Evolutionary conservation across 2,797 vertebrate species (phyloP).

Genomic region (Periophthalmus magnuspinnatus): DNA sequence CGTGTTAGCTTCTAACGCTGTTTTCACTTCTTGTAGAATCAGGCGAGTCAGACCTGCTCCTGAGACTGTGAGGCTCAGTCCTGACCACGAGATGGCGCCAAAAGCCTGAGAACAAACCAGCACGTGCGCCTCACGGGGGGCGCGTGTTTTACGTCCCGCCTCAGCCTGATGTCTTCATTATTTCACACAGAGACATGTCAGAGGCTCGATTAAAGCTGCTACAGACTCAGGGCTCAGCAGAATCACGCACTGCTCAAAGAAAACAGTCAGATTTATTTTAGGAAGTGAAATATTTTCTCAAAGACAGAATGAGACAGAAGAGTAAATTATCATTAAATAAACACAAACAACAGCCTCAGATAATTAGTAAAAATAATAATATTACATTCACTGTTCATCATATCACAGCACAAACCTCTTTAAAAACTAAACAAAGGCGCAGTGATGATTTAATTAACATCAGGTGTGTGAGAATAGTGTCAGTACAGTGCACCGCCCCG

Average conservation of each 20-base stretch:
- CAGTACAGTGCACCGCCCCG: slow-evolving; percentile 27
- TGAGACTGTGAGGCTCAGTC: slow-evolving; percentile 22
- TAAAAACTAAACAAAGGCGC: background rate
- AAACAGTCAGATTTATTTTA: too few species aligned
- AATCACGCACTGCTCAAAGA: too few species aligned
- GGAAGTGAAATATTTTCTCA: too few species aligned
- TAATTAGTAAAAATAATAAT: too few species aligned
- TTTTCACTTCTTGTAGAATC: slow-evolving; percentile 37
- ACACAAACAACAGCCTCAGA: too few species aligned
- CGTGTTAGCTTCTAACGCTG: slow-evolving; percentile 77
- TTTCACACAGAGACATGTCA: background rate
- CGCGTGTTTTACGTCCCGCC: slow-evolving; percentile 15
- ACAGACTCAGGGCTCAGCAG: too few species aligned
- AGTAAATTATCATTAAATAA: too few species aligned
- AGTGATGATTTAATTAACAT: background rate
- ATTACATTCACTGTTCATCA: background rate
- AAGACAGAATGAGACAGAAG: too few species aligned
- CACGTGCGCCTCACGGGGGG: background rate
- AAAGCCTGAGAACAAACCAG: slow-evolving; percentile 14
- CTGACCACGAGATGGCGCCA: slow-evolving; percentile 63
- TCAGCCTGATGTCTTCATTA: slow-evolving; percentile 14
- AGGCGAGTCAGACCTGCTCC: slow-evolving; percentile 30
- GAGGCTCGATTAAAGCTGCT: too few species aligned
- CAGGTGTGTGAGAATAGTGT: background rate
- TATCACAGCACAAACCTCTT: background rate